These are phyloP conservation scores for Varanus komodoensis DNA, from an alignment of 2,113 vertebrate genomes.

Conservation along the genomic window DNA sequence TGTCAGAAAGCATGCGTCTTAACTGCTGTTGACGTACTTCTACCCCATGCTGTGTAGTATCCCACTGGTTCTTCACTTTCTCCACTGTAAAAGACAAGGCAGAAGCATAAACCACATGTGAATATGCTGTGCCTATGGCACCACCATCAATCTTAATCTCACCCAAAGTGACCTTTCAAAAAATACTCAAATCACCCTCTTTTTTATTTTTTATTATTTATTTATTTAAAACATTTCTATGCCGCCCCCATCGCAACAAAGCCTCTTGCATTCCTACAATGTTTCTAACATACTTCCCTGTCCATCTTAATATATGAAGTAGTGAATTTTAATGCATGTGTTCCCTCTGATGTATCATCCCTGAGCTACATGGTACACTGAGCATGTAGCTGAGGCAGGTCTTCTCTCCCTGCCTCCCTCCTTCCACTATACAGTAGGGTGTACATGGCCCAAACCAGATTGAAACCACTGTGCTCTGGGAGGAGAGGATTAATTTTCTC, in stretches of 20 bases:
- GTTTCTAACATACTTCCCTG: not conserved
- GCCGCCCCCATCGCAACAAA: too few species aligned
- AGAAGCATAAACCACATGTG: not conserved
- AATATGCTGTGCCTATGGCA: not conserved
- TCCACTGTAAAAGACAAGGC: conserved; percentile 80
- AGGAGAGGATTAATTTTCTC: too few species aligned
- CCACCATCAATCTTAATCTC: not conserved
- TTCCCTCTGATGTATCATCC: not conserved
- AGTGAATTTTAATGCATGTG: not conserved
- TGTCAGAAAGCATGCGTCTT: conserved; percentile 89
- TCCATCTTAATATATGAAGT: not conserved
- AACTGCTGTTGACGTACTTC: conserved; percentile 90
- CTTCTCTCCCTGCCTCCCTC: too few species aligned
- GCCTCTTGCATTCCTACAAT: not conserved
- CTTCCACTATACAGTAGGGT: too few species aligned
- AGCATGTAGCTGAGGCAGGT: too few species aligned
- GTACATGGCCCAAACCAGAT: too few species aligned
- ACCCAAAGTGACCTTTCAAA: not conserved
- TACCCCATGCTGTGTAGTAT: conserved; percentile 89
- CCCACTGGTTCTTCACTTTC: conserved; percentile 92
- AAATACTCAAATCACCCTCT: not conserved
- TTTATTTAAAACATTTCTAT: too few species aligned
- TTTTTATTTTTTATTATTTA: too few species aligned
- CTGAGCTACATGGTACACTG: too few species aligned
- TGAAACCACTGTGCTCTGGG: too few species aligned